Evolutionary conservation across 2,797 vertebrate genomes (phyloP).

Genomic region (Botia almorhae): DNA sequence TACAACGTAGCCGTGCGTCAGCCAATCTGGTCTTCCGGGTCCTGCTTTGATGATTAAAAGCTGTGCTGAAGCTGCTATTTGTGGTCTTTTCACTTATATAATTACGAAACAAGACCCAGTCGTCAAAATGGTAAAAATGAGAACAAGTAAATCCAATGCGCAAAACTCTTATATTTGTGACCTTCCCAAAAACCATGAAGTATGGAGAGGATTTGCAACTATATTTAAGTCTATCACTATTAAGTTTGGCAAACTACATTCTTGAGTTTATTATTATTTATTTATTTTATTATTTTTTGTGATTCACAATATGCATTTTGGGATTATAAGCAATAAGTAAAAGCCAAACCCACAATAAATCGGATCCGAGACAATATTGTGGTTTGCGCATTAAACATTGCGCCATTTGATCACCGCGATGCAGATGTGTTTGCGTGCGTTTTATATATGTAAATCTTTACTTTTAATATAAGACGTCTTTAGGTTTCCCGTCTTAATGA

Average conservation of each 20-base stretch:
- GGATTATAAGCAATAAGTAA: neutral
- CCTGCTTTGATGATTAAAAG: slow-evolving; percentile 42
- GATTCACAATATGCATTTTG: neutral
- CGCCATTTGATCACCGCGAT: neutral
- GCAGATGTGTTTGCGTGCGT: slow-evolving; percentile 37
- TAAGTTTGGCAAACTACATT: no score
- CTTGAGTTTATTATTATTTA: neutral
- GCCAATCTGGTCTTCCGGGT: slow-evolving; percentile 72
- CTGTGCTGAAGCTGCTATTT: slow-evolving; percentile 36
- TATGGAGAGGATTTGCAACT: neutral
- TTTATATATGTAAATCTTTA: slow-evolving; percentile 52
- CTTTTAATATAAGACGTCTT: slow-evolving; percentile 36
- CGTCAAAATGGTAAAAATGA: neutral
- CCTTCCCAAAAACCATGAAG: neutral
- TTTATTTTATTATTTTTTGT: neutral
- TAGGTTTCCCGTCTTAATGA: slow-evolving; percentile 54
- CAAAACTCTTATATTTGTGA: neutral
- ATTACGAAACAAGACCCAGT: slow-evolving; percentile 41
- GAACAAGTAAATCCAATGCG: neutral
- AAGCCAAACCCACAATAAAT: neutral
- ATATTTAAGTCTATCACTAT: neutral
- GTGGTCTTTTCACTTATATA: slow-evolving; percentile 23
- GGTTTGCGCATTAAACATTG: no score
- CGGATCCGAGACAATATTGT: neutral
- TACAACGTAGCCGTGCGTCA: slow-evolving; percentile 76